phyloP scores from a whole-genome alignment of 2,888 invertebrate genomes.

The Eueremaeus valkanovi region DNA sequence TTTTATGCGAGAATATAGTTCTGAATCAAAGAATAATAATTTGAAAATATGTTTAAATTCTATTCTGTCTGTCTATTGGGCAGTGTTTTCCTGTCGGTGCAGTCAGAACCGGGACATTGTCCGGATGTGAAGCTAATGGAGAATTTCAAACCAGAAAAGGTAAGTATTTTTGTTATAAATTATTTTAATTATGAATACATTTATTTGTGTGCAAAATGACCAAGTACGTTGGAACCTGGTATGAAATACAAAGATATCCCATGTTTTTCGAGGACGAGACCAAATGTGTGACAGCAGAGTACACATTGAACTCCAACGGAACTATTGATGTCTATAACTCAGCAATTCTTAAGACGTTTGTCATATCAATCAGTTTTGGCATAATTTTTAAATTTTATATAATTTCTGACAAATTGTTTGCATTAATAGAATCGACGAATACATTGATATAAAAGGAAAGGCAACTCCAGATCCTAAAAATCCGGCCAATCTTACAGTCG shows the following conservation, averaged over 20 bases:
- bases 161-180: not conserved
- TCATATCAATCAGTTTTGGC: not conserved
- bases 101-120: not conserved
- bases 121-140: not conserved
- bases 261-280: not conserved
- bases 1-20: no score
- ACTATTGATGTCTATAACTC: not conserved
- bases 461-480: not conserved
- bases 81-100: not conserved
- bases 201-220: not conserved
- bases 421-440: not conserved
- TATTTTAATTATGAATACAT: not conserved
- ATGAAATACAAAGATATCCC: not conserved
- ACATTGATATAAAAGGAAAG: not conserved
- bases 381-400: not conserved
- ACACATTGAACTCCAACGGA: not conserved
- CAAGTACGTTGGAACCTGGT: not conserved
- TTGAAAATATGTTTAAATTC: no score
- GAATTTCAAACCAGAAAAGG: not conserved
- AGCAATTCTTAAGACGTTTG: not conserved
- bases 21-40: no score
- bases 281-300: not conserved
- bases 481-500: not conserved
- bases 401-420: not conserved
- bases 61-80: no score